Conservation (phyloP, 2,113 vertebrate species). For the Alligator mississippiensis region DNA sequence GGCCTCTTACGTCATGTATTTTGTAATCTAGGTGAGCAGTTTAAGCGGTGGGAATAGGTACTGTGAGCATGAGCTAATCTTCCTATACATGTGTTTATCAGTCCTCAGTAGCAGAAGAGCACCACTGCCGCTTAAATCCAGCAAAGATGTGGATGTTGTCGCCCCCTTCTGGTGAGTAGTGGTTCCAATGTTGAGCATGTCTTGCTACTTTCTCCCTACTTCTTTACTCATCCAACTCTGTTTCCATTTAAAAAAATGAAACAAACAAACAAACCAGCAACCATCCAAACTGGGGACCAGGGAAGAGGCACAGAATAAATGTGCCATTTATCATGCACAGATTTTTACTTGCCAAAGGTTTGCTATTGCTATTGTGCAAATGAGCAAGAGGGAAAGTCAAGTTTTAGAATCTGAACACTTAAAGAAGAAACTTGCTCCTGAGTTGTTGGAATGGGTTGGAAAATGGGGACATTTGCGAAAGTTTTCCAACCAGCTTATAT, state of each 20-base stretch:
- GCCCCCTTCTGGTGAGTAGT: conserved; percentile 10
- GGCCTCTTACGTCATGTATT: background rate
- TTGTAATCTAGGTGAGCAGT: background rate
- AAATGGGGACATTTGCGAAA: background rate
- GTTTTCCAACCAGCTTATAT: background rate
- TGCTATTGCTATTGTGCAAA: background rate
- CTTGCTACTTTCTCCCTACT: background rate
- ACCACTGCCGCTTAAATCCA: background rate
- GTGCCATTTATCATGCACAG: background rate
- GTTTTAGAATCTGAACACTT: background rate
- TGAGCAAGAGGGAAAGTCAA: background rate
- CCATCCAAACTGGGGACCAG: background rate
- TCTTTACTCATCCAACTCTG: too few relatives aligned
- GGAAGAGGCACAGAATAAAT: background rate
- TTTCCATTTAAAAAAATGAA: background rate
- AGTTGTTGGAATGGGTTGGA: background rate
- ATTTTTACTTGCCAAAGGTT: background rate
- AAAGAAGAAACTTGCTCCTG: background rate
- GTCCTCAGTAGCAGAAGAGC: background rate
- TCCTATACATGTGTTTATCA: too few relatives aligned
- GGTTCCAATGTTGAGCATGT: background rate
- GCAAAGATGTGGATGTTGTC: conserved; percentile 3
- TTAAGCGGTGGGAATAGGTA: background rate
- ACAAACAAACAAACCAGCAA: background rate
- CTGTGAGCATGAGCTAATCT: background rate